Percentiles rank a stretch among this genome's conserved stretches.
phyloP scores from a whole-genome alignment of 2,113 vertebrate species.

The Toxotes jaculatrix region DNA sequence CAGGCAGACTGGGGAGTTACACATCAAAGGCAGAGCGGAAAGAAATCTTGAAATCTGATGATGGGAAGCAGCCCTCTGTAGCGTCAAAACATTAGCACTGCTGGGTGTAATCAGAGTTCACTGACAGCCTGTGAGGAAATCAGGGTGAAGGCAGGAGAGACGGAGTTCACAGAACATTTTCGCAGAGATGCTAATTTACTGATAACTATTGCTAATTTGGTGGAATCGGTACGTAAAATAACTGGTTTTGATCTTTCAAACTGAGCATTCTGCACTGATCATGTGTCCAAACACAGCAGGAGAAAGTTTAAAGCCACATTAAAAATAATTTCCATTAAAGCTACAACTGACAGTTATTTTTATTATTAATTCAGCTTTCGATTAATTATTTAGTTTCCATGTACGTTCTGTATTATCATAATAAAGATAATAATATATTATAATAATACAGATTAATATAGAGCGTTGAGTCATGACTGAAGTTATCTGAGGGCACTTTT shows the following conservation, averaged over 20 bases:
- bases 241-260: conserved; percentile 13
- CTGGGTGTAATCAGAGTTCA: conserved; percentile 65
- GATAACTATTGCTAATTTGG: conserved; percentile 18
- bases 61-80: conserved; percentile 50
- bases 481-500: too few species aligned
- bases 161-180: background rate
- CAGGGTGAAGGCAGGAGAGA: conserved; percentile 12
- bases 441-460: background rate
- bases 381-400: too few species aligned
- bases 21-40: conserved; percentile 69
- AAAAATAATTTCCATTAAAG: background rate
- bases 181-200: conserved; percentile 2
- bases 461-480: background rate
- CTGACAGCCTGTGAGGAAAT: conserved; percentile 30
- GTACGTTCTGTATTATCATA: too few species aligned
- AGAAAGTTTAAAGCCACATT: background rate
- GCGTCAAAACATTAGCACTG: conserved; percentile 42
- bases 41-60: conserved; percentile 60
- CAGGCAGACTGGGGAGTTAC: conserved; percentile 56
- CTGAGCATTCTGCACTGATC: background rate
- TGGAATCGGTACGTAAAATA: background rate
- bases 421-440: background rate
- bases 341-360: background rate
- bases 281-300: background rate
- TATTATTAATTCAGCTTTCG: background rate